Base-by-base conservation (phyloP, 2,888 invertebrate genomes). In the Archips crataeganus region DNA sequence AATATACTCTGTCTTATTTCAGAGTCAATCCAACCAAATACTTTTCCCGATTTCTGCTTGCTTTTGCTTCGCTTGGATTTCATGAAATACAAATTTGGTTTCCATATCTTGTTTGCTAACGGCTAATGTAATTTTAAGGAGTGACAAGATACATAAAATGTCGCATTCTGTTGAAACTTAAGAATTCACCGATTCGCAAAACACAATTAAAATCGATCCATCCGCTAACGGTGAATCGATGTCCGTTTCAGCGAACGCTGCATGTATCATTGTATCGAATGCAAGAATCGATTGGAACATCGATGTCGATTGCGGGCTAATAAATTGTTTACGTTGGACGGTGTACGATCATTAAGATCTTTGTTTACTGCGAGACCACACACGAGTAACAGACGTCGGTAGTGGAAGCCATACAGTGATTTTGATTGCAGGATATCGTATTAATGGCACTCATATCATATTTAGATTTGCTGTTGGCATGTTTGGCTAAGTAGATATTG, bases 311-410 rank as follows among this genome's bases (percentile, higher is more conserved):
- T 93, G 92, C 85, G 88, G 86, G 82, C 82, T 87, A 89, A 91
- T 91, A 92, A 90, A 92, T 90, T 90, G 90, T 90, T 90, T 90
- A 90, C 89, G 82, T 90, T 89, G 85, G 82, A 85, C 85, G 82
- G 84, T 87, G 86, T 84, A 81, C 84, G 86, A 86, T 87, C 90
- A 90, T 92, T 93, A 92, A 92, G 90, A 91, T 88, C 89, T 90
- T 90, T 91, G 93, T 93, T 93, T 93, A 92, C 88, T 84, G 83
- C 79, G 81, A 85, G 91, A 92, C 93, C 93, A 93, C 94, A 93
- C 93, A 88, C 90, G 89, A 82, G 83, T 83, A 86, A 77, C 90
- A 88, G 90, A 86, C 89, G 80, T 87, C 85, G 86, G 77, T 76
- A 70, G 68, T 78, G 77, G 90, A 90, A 90, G 90, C 91, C 91